Evolutionary conservation across 2,888 invertebrate genomes (phyloP).

Genomic region (Drosophila neutralis): DNA sequence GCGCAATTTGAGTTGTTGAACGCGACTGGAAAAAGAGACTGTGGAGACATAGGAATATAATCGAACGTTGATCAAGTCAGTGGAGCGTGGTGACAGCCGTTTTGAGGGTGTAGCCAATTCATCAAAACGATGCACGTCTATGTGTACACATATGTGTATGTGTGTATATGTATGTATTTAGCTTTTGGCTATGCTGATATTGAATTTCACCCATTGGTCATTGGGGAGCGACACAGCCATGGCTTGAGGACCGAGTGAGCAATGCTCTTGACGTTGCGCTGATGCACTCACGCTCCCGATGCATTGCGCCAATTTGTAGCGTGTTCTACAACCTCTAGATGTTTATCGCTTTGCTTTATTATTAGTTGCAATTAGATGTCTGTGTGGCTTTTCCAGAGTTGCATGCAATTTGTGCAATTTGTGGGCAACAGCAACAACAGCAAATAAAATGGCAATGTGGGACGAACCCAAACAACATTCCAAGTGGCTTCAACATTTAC

Average conservation of each 20-base stretch:
- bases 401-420: slow-evolving; percentile 59
- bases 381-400: slow-evolving; percentile 60
- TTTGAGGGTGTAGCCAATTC: slow-evolving; percentile 73
- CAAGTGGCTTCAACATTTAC: slow-evolving; percentile 43
- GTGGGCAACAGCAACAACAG: slow-evolving; percentile 2
- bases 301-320: slow-evolving; percentile 62
- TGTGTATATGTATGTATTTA: background rate
- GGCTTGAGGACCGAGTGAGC: slow-evolving; percentile 26
- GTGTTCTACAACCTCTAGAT: slow-evolving; percentile 54
- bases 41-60: slow-evolving; percentile 57
- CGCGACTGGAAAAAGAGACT: slow-evolving; percentile 66
- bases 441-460: slow-evolving; percentile 24
- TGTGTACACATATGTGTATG: background rate
- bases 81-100: slow-evolving; percentile 76
- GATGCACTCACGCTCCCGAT: slow-evolving; percentile 40
- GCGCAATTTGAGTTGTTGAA: slow-evolving; percentile 80
- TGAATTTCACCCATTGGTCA: slow-evolving; percentile 58
- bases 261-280: slow-evolving; percentile 35
- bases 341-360: slow-evolving; percentile 74
- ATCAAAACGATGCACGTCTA: slow-evolving; percentile 12
- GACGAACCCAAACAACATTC: slow-evolving; percentile 31
- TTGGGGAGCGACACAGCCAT: background rate
- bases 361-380: slow-evolving; percentile 79
- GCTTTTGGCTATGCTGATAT: slow-evolving; percentile 46
- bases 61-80: slow-evolving; percentile 44